phyloP scores from a whole-genome alignment of 2,113 vertebrate genomes.

The Eira barbara region DNA sequence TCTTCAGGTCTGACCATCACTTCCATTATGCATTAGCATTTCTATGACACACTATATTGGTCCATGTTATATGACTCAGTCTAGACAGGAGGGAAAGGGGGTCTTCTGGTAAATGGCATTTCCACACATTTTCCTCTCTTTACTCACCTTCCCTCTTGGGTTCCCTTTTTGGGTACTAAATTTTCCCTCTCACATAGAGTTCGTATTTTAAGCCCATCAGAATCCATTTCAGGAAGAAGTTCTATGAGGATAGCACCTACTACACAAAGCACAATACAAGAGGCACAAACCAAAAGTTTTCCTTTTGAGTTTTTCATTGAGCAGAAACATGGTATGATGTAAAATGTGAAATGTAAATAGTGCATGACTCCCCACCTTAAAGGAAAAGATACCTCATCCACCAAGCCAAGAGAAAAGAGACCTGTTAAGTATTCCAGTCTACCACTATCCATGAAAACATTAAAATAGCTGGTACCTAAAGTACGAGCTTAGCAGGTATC shows the following conservation, averaged over 20 bases:
- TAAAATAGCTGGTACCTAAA: neutral
- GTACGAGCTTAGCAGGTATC: neutral
- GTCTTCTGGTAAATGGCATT: conserved; percentile 51
- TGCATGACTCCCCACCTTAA: neutral
- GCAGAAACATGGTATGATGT: neutral
- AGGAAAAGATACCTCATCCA: neutral
- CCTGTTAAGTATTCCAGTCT: fast-evolving
- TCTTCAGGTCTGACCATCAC: neutral
- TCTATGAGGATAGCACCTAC: neutral
- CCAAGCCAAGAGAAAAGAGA: neutral
- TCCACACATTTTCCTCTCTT: conserved; percentile 17
- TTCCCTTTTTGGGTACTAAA: conserved; percentile 14
- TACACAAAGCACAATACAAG: neutral
- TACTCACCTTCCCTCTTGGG: conserved; percentile 3
- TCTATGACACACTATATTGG: neutral
- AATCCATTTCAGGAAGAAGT: neutral
- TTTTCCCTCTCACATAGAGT: conserved; percentile 28
- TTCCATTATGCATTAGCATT: neutral
- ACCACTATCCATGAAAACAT: neutral
- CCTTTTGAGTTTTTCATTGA: neutral
- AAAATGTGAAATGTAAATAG: conserved; percentile 22
- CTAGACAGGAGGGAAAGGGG: conserved; percentile 51
- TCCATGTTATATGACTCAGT: conserved; percentile 35
- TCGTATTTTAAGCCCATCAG: conserved; percentile 18
- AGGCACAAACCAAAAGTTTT: neutral